Evolutionary conservation across 1,140 invertebrate genomes (phyloP).

Genomic region (Sinonovacula constricta): DNA sequence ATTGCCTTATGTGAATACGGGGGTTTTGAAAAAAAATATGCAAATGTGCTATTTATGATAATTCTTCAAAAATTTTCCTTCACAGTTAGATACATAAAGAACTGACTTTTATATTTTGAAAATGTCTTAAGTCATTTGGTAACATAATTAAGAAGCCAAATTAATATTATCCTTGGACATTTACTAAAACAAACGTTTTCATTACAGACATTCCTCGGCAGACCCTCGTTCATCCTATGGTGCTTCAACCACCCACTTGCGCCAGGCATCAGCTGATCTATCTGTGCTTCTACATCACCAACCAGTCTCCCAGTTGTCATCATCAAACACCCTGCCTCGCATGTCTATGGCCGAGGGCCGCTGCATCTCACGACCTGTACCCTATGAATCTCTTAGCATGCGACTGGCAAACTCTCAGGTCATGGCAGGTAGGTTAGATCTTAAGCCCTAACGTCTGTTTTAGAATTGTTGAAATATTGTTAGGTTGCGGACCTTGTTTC

Average conservation of each 20-base stretch:
- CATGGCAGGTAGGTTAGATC: not conserved
- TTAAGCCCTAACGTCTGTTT: too few relatives aligned
- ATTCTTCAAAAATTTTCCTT: constrained; percentile 1
- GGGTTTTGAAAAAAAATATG: too few relatives aligned
- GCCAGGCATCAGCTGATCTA: constrained; percentile 53
- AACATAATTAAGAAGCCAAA: too few relatives aligned
- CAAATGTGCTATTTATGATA: not conserved
- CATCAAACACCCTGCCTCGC: constrained; percentile 36
- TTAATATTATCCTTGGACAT: too few relatives aligned
- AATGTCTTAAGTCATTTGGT: too few relatives aligned
- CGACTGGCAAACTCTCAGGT: constrained; percentile 26
- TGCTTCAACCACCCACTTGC: constrained; percentile 28
- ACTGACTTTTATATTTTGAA: too few relatives aligned
- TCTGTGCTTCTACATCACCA: constrained; percentile 14
- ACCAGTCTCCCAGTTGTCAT: constrained; percentile 22
- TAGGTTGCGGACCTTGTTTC: too few relatives aligned
- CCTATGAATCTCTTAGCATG: constrained; percentile 40
- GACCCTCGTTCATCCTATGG: constrained; percentile 44
- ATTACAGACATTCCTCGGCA: constrained; percentile 51
- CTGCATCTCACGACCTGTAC: constrained; percentile 42
- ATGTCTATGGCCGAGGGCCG: constrained; percentile 12
- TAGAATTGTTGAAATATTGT: too few relatives aligned
- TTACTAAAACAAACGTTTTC: too few relatives aligned
- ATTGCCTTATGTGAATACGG: too few relatives aligned
- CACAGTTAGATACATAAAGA: too few relatives aligned